Percentiles rank a stretch among this genome's conserved stretches.
Evolutionary conservation across 2,113 vertebrate genomes (phyloP).

Genomic region (Nothoprocta perdicaria): DNA sequence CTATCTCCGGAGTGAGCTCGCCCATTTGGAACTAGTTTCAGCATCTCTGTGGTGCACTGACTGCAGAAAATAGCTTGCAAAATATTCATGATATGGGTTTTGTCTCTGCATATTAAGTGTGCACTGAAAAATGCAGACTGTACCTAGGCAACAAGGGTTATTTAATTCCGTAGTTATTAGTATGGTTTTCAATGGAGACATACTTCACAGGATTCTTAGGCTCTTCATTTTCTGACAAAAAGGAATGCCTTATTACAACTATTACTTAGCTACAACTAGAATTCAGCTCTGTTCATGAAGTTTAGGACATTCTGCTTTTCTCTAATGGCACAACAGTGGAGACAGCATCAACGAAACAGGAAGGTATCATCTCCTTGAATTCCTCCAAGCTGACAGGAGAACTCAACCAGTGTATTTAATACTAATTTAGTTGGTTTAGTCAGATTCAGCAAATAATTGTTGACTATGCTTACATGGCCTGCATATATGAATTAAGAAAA

Average conservation of each 20-base stretch:
- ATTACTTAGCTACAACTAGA: background rate
- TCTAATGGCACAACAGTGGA: background rate
- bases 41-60: background rate
- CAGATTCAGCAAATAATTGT: background rate
- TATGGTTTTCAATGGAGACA: background rate
- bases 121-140: background rate
- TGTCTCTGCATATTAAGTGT: background rate
- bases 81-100: background rate
- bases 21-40: slow-evolving; percentile 3
- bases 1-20: background rate
- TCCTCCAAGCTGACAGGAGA: background rate
- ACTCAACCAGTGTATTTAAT: background rate
- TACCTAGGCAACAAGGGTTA: background rate
- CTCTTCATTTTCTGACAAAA: background rate
- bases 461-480: background rate
- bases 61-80: slow-evolving; percentile 3
- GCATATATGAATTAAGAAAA: background rate
- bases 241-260: background rate
- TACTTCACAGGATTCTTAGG: background rate
- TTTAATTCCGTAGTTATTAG: background rate
- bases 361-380: background rate
- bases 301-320: background rate
- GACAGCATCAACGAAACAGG: background rate
- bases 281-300: background rate
- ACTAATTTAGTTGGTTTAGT: background rate